These are phyloP conservation scores for Heliconius charithonia DNA, from an alignment of 2,888 invertebrate genomes.

Conservation along the genomic window DNA sequence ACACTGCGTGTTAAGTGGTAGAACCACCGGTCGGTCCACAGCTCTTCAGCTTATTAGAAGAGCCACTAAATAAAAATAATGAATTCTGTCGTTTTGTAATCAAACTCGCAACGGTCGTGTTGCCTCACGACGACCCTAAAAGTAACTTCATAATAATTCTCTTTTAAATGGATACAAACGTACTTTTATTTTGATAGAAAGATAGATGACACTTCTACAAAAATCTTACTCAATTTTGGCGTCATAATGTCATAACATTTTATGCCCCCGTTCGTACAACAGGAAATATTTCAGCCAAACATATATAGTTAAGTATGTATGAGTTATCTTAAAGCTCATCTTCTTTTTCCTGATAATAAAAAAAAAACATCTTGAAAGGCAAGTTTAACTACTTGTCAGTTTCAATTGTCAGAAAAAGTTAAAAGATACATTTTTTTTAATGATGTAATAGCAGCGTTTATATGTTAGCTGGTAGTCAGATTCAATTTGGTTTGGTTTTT, in stretches of 20 bases:
- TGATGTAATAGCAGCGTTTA: background rate
- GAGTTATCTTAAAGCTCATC: constrained; percentile 23
- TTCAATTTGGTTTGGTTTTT: background rate
- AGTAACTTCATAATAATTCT: too few relatives aligned
- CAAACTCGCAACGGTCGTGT: too few relatives aligned
- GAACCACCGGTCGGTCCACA: background rate
- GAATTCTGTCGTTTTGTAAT: too few relatives aligned
- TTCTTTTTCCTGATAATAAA: constrained; percentile 31
- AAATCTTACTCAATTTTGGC: background rate
- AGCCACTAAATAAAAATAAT: too few relatives aligned
- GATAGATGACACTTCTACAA: constrained; percentile 5
- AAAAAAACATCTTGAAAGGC: constrained; percentile 2
- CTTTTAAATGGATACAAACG: too few relatives aligned
- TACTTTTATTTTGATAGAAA: background rate
- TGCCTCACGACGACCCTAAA: too few relatives aligned
- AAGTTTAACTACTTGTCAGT: constrained; percentile 5
- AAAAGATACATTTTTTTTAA: background rate
- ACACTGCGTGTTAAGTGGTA: background rate
- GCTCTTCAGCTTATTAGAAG: too few relatives aligned
- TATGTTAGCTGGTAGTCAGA: background rate
- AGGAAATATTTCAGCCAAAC: constrained; percentile 25
- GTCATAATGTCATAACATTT: constrained; percentile 23
- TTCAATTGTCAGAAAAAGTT: constrained; percentile 2
- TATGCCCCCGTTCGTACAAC: constrained; percentile 22
- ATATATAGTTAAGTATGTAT: background rate